A percentile compares a stretch with the other conserved stretches of the same genome.
phyloP scores from a whole-genome alignment of 2,888 invertebrate species.

The Lycophotia porphyrea region DNA sequence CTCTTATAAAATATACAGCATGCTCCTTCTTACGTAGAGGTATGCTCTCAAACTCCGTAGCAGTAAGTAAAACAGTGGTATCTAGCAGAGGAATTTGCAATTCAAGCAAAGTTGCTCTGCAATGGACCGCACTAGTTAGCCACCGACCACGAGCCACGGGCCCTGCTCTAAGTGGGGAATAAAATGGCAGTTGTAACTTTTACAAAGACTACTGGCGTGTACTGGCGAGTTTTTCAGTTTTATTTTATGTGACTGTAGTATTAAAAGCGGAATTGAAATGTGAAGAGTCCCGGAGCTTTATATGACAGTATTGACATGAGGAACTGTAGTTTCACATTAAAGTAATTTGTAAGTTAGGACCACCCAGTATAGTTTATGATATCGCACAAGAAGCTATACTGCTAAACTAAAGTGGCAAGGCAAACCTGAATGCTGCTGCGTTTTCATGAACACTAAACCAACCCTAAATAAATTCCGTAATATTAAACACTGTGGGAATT shows the following conservation, averaged over 20 bases:
- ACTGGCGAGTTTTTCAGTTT: constrained; percentile 5
- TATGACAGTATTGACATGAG: not conserved
- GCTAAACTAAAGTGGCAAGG: not conserved
- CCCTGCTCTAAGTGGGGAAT: constrained; percentile 48
- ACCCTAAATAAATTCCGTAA: not conserved
- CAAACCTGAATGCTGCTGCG: not conserved
- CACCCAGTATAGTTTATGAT: not conserved
- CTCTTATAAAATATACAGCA: constrained; percentile 15
- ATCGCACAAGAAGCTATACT: not conserved
- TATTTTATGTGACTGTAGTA: constrained; percentile 2
- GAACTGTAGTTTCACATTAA: not conserved
- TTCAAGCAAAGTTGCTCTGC: constrained; percentile 58
- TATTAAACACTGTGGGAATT: not conserved
- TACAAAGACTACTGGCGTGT: constrained; percentile 33
- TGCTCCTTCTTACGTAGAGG: constrained; percentile 9
- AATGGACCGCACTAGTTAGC: constrained; percentile 59
- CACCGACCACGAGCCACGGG: constrained; percentile 22
- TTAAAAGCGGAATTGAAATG: constrained; percentile 1
- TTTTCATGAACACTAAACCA: not conserved
- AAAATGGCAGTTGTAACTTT: constrained; percentile 52
- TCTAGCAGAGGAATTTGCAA: constrained; percentile 59
- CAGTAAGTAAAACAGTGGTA: constrained; percentile 46
- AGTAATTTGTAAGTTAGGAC: not conserved
- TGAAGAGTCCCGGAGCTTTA: not conserved
- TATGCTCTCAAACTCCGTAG: constrained; percentile 33